phyloP scores from a whole-genome alignment of 2,888 invertebrate species.

The Eupeodes luniger region DNA sequence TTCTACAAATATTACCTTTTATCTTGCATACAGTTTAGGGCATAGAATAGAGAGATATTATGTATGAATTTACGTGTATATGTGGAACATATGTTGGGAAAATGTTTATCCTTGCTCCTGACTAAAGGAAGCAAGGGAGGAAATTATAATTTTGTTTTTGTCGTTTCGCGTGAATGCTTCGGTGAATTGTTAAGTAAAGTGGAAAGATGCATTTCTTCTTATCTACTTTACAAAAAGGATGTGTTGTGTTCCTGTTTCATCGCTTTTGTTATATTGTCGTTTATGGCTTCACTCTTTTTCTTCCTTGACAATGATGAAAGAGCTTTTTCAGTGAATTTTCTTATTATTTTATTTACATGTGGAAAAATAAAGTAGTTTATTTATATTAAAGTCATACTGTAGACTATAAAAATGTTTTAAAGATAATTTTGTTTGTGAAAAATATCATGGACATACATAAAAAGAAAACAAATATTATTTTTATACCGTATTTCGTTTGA shows the following conservation, averaged over 20 bases:
- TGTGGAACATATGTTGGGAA: constrained; percentile 7
- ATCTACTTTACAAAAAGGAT: constrained; percentile 54
- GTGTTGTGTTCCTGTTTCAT: constrained; percentile 51
- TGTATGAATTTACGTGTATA: not conserved
- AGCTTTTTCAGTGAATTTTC: constrained; percentile 54
- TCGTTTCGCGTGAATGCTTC: constrained; percentile 68
- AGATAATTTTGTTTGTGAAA: too few relatives aligned
- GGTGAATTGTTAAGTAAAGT: constrained; percentile 68
- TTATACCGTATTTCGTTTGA: too few relatives aligned
- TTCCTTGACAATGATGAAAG: constrained; percentile 61
- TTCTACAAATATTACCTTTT: constrained; percentile 59
- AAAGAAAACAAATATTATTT: too few relatives aligned
- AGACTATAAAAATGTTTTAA: too few relatives aligned
- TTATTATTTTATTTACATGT: constrained; percentile 55
- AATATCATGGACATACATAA: too few relatives aligned
- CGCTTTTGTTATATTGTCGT: constrained; percentile 25
- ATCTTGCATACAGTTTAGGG: constrained; percentile 24
- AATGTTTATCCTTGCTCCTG: constrained; percentile 31
- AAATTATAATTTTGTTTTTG: constrained; percentile 60
- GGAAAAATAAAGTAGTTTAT: constrained; percentile 47
- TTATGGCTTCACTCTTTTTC: constrained; percentile 17
- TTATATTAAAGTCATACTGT: constrained; percentile 26
- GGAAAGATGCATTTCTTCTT: constrained; percentile 65
- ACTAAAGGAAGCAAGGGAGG: constrained; percentile 14
- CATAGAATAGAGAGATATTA: not conserved